Percentiles rank a stretch among this genome's conserved stretches.
phyloP scores from a whole-genome alignment of 2,113 vertebrate species.

The Cisticola juncidis region DNA sequence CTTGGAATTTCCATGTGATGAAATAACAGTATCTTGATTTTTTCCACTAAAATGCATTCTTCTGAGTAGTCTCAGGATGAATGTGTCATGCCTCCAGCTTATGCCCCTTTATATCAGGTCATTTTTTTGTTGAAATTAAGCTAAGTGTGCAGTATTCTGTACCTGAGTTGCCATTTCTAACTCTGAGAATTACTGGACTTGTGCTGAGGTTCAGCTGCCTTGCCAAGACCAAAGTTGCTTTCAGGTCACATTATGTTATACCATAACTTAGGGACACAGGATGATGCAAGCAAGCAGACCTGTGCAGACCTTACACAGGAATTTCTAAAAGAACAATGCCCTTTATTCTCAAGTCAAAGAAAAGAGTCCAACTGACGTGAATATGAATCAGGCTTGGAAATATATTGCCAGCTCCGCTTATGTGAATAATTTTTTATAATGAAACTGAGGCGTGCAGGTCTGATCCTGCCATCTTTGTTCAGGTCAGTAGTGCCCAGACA shows the following conservation, averaged over 20 bases:
- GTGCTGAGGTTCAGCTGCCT: not conserved
- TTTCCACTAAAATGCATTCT: not conserved
- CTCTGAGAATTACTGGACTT: not conserved
- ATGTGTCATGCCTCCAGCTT: not conserved
- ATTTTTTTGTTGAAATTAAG: not conserved
- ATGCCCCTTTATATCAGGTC: not conserved
- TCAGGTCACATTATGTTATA: not conserved
- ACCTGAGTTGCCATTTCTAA: not conserved
- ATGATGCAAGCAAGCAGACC: conserved; percentile 3
- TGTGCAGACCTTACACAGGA: not conserved
- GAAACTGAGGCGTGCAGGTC: conserved; percentile 42
- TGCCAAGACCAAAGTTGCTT: not conserved
- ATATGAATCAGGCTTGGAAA: conserved; percentile 57
- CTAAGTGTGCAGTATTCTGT: not conserved
- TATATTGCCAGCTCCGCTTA: conserved; percentile 18
- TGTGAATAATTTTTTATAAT: conserved; percentile 52
- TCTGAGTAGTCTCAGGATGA: not conserved
- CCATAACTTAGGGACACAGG: not conserved
- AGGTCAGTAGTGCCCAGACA: conserved; percentile 42
- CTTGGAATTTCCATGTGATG: not conserved
- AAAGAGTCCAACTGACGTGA: conserved; percentile 2
- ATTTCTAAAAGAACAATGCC: conserved; percentile 7
- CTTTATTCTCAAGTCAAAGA: conserved; percentile 19
- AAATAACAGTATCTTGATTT: not conserved
- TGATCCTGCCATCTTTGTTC: conserved; percentile 50